phyloP scores from a whole-genome alignment of 2,888 invertebrate species.

The Drosophila vallismaia region DNA sequence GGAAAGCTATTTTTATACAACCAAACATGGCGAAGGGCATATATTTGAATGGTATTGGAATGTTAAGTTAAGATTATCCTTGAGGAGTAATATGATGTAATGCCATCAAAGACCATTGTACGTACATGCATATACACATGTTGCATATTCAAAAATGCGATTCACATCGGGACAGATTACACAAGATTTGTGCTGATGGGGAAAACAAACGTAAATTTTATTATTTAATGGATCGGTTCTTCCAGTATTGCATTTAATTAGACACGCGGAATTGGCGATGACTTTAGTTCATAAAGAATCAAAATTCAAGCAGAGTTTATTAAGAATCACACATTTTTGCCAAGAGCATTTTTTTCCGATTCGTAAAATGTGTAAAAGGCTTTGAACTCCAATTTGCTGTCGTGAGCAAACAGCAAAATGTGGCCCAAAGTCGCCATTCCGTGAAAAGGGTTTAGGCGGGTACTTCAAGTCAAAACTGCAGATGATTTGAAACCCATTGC shows the following conservation, averaged over 20 bases:
- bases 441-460: conserved; percentile 1
- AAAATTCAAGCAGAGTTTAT: conserved; percentile 11
- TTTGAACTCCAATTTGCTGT: conserved; percentile 78
- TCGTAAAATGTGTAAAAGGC: conserved; percentile 26
- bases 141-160: conserved; percentile 9
- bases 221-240: conserved; percentile 57
- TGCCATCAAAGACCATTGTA: conserved; percentile 16
- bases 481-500: conserved; percentile 45
- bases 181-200: not conserved
- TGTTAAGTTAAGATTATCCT: conserved; percentile 58
- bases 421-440: conserved; percentile 57
- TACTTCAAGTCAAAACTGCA: conserved; percentile 62
- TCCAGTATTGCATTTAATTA: conserved; percentile 65
- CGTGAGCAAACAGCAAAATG: conserved; percentile 82
- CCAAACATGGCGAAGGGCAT: conserved; percentile 60
- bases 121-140: conserved; percentile 11
- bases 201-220: not conserved
- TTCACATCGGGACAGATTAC: conserved; percentile 6
- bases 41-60: conserved; percentile 67
- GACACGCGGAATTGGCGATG: conserved; percentile 23
- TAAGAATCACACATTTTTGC: conserved; percentile 60
- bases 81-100: conserved; percentile 15
- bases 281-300: conserved; percentile 25
- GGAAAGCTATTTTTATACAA: conserved; percentile 69
- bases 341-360: conserved; percentile 1